Conservation (phyloP, 2,113 vertebrate species). For the Brachyhypopomus occidentalis region DNA sequence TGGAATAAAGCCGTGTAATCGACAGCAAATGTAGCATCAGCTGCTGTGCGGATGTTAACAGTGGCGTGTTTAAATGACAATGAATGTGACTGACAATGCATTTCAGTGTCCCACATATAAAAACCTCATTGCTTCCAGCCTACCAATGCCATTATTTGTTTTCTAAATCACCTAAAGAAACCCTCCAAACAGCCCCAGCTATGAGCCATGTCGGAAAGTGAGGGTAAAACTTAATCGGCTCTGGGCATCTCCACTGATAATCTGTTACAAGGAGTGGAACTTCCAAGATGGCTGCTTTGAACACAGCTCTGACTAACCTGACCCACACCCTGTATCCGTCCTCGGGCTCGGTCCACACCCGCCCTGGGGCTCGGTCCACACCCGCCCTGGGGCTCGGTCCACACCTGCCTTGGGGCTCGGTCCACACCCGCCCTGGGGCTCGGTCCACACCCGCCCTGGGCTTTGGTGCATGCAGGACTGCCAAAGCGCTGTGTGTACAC, state of each 20-base stretch:
- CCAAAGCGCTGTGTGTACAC: constrained; percentile 1
- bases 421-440: too few relatives aligned
- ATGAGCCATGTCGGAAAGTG: constrained; percentile 64
- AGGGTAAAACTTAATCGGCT: background rate
- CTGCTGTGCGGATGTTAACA: constrained; percentile 57
- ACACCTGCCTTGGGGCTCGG: too few relatives aligned
- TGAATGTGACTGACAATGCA: constrained; percentile 58
- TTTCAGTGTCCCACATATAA: constrained; percentile 61
- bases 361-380: too few relatives aligned
- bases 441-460: too few relatives aligned
- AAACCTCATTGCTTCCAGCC: constrained; percentile 49
- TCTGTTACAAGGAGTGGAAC: constrained; percentile 71
- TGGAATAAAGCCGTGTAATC: constrained; percentile 33
- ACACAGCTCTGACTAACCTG: constrained; percentile 53
- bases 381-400: too few relatives aligned
- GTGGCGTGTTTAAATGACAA: constrained; percentile 64
- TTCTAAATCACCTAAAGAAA: background rate
- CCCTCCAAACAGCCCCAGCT: background rate
- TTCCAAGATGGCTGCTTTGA: constrained; percentile 69
- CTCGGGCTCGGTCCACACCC: too few relatives aligned
- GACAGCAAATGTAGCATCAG: constrained; percentile 59
- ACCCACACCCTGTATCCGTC: constrained; percentile 57
- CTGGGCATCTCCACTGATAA: constrained; percentile 66
- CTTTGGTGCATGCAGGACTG: too few relatives aligned
- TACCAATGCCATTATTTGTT: constrained; percentile 32